phyloP scores from a whole-genome alignment of 2,888 invertebrate species.

The Pachydiplax longipennis region DNA sequence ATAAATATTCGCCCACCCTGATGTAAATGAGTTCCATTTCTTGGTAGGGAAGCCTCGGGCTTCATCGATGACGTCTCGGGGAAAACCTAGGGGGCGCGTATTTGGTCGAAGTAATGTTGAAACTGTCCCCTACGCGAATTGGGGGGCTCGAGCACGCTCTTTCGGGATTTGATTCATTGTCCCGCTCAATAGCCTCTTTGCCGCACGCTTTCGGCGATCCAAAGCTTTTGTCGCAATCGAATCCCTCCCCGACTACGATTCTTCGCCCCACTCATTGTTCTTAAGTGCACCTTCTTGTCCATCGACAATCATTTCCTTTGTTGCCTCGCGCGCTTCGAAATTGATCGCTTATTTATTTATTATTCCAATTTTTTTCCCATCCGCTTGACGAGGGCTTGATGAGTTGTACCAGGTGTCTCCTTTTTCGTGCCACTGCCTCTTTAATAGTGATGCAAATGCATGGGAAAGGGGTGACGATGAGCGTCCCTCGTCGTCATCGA shows the following conservation, averaged over 20 bases:
- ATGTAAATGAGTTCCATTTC: too few relatives aligned
- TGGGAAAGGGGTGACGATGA: neutral
- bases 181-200: neutral
- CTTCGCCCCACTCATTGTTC: neutral
- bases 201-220: neutral
- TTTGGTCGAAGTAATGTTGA: too few relatives aligned
- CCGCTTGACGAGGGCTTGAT: neutral
- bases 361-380: neutral
- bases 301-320: neutral
- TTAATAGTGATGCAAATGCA: neutral
- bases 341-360: neutral
- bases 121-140: too few relatives aligned
- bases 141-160: too few relatives aligned
- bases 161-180: neutral
- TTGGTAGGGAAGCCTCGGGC: too few relatives aligned
- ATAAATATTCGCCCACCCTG: too few relatives aligned
- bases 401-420: neutral
- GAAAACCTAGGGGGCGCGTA: too few relatives aligned
- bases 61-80: too few relatives aligned
- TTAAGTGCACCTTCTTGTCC: neutral
- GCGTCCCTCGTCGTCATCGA: neutral
- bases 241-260: neutral
- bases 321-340: neutral
- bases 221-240: neutral
- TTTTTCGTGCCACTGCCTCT: neutral